Evolutionary conservation across 2,888 invertebrate species (phyloP).

Genomic region (Philonicus albiceps): DNA sequence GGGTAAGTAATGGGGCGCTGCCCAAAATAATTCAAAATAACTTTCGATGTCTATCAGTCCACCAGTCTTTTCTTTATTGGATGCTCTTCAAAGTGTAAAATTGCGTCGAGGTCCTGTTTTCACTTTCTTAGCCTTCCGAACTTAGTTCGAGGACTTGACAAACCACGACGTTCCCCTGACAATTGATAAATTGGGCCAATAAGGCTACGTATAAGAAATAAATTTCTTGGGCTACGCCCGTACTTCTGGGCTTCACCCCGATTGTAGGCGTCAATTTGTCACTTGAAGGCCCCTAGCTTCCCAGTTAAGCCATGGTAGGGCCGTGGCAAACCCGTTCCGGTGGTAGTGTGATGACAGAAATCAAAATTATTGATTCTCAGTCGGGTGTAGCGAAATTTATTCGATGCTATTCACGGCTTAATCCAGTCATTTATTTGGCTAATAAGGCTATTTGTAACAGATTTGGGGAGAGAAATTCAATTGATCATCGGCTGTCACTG

Average conservation of each 20-base stretch:
- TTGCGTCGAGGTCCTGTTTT: slow-evolving; percentile 15
- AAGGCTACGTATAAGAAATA: slow-evolving; percentile 28
- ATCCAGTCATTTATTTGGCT: slow-evolving; percentile 40
- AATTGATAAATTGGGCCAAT: slow-evolving; percentile 39
- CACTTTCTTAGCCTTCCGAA: neutral
- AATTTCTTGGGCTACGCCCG: slow-evolving; percentile 20
- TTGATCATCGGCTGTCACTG: slow-evolving; percentile 29
- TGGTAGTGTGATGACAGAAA: slow-evolving; percentile 38
- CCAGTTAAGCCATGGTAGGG: neutral
- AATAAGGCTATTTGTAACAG: slow-evolving; percentile 41
- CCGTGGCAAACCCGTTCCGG: neutral
- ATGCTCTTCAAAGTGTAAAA: slow-evolving; percentile 12
- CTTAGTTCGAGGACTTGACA: slow-evolving; percentile 14
- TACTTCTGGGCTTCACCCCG: slow-evolving; percentile 3
- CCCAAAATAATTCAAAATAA: neutral
- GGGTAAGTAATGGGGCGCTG: neutral
- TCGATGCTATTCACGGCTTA: slow-evolving; percentile 37
- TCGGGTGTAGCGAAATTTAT: slow-evolving; percentile 34
- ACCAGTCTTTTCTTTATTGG: neutral
- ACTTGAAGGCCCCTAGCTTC: slow-evolving; percentile 15
- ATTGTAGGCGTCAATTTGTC: slow-evolving; percentile 36
- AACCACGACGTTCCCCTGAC: slow-evolving; percentile 22
- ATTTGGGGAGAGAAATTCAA: slow-evolving; percentile 38
- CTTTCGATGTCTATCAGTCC: neutral
- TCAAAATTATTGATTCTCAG: slow-evolving; percentile 40